Percentiles rank a stretch among this genome's conserved stretches.
phyloP scores from a whole-genome alignment of 2,888 invertebrate species.

The Idaea straminata region DNA sequence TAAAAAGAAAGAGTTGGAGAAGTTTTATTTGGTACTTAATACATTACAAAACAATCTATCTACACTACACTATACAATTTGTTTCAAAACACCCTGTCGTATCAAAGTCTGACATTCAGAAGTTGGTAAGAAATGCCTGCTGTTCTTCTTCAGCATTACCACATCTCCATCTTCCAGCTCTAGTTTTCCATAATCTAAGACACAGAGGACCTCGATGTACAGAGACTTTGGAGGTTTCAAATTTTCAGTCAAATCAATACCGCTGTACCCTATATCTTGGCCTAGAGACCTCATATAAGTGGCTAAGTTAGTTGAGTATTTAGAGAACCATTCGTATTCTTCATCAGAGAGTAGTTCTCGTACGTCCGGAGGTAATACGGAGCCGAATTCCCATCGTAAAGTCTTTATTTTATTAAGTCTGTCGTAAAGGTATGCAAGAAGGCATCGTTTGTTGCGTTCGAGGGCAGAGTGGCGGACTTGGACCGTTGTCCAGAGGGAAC shows the following conservation, averaged over 20 bases:
- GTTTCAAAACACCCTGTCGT: conserved; percentile 92
- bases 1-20: no score
- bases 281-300: conserved; percentile 95
- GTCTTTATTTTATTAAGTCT: conserved; percentile 89
- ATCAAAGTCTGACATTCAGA: conserved; percentile 94
- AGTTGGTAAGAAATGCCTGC: conserved; percentile 93
- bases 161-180: conserved; percentile 97
- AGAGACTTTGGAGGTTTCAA: conserved; percentile 94
- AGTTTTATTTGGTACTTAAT: no score
- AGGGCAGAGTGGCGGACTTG: conserved; percentile 92
- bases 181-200: conserved; percentile 94
- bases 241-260: conserved; percentile 92
- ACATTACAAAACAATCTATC: background rate
- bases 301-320: conserved; percentile 92
- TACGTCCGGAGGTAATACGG: conserved; percentile 92
- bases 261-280: conserved; percentile 83
- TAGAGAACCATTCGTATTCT: conserved; percentile 93
- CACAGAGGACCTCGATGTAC: conserved; percentile 94
- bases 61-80: conserved; percentile 64
- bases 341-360: conserved; percentile 88
- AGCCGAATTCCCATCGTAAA: conserved; percentile 98
- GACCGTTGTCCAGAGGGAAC: conserved; percentile 85
- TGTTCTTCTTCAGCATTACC: conserved; percentile 92
- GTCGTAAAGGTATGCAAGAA: conserved; percentile 91
- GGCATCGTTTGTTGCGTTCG: conserved; percentile 93